These are phyloP conservation scores for Australoheros facetus DNA, from an alignment of 2,797 vertebrate species.

Conservation along the genomic window DNA sequence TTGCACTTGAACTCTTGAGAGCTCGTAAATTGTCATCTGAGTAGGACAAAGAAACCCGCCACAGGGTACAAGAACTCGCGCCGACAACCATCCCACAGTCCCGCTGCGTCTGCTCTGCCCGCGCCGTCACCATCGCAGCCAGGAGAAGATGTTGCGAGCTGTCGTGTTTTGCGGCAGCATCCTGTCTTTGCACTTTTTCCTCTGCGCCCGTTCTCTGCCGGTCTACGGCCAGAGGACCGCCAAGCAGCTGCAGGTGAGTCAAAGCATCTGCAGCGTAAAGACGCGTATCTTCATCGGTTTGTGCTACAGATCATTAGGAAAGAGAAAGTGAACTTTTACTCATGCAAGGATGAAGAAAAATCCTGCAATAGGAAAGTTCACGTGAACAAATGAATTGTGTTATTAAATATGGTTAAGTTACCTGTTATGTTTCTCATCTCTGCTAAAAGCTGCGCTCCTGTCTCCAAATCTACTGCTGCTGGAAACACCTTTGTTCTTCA, in stretches of 20 bases:
- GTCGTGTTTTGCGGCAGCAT: constrained; percentile 41
- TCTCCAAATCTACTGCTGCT: not conserved
- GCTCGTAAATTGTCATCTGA: constrained; percentile 18
- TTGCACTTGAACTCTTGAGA: not conserved
- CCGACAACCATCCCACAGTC: not conserved
- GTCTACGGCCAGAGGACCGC: constrained; percentile 1
- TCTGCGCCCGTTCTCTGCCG: constrained; percentile 35
- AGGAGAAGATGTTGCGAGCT: constrained; percentile 25
- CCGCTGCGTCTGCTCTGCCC: not conserved
- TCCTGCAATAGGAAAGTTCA: not conserved
- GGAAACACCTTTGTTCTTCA: not conserved
- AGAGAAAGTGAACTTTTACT: not conserved
- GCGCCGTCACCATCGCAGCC: not conserved
- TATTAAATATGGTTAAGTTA: not conserved
- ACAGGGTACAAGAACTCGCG: not conserved
- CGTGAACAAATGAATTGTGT: not conserved
- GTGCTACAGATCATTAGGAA: not conserved
- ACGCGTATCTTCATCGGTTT: not conserved
- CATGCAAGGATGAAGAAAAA: not conserved
- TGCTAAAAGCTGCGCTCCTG: not conserved
- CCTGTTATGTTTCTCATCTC: not conserved
- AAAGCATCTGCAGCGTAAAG: too few species aligned
- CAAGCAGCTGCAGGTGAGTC: constrained; percentile 54
- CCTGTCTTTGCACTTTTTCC: constrained; percentile 42
- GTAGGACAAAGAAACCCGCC: constrained; percentile 29